phyloP scores from a whole-genome alignment of 2,113 vertebrate species.

The Daboia siamensis region DNA sequence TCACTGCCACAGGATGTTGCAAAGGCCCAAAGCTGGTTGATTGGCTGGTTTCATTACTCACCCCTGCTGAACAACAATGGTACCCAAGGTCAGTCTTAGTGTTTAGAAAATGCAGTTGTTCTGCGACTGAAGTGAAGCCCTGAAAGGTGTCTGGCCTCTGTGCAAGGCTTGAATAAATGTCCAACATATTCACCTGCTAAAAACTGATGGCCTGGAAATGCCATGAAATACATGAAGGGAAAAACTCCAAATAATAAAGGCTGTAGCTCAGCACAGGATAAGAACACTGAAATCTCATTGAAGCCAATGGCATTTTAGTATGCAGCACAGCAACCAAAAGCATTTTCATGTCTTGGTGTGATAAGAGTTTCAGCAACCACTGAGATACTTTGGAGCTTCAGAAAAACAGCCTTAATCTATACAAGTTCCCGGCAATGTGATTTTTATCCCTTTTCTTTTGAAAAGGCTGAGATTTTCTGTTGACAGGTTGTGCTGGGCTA shows the following conservation, averaged over 20 bases:
- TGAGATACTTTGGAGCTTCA: background rate
- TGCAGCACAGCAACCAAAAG: background rate
- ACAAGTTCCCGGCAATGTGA: background rate
- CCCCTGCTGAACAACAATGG: background rate
- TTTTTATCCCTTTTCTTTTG: background rate
- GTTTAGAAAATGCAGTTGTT: background rate
- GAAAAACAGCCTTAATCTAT: background rate
- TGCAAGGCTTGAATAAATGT: background rate
- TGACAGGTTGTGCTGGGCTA: background rate
- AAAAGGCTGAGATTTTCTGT: background rate
- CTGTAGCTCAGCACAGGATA: background rate
- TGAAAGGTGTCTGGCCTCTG: background rate
- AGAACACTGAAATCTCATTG: background rate
- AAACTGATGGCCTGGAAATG: background rate
- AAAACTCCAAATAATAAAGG: slow-evolving; percentile 1
- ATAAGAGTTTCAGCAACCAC: background rate
- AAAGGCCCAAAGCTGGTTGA: background rate
- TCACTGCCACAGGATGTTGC: background rate
- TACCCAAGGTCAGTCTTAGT: background rate
- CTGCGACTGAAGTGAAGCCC: background rate
- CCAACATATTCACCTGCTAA: background rate
- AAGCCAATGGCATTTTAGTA: background rate
- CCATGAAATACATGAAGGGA: slow-evolving; percentile 6
- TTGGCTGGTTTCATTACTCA: background rate
- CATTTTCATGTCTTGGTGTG: background rate